These are phyloP conservation scores for Colinus virginianus DNA, from an alignment of 2,113 vertebrate species.

Conservation along the genomic window DNA sequence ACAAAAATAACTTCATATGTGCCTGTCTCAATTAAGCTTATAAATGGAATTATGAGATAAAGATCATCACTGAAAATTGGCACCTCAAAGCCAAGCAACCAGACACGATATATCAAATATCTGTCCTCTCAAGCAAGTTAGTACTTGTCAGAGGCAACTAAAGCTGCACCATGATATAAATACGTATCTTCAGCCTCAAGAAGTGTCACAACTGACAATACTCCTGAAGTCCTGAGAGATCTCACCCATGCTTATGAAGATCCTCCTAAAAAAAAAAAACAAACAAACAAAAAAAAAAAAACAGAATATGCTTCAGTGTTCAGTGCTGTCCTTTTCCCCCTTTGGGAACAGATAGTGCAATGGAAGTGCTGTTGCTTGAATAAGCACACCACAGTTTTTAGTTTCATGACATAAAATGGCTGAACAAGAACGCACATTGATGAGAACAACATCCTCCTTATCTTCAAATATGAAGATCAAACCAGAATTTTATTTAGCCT, in stretches of 20 bases:
- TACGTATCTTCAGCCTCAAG: not conserved
- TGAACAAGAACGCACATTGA: not conserved
- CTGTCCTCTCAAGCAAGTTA: not conserved
- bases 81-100: not conserved
- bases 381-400: not conserved
- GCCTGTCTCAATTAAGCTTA: not conserved
- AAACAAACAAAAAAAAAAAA: too few species aligned
- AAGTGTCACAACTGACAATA: not conserved
- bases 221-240: not conserved
- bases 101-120: not conserved
- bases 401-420: not conserved
- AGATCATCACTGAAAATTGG: not conserved
- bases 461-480: not conserved
- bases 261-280: too few species aligned
- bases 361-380: not conserved
- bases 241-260: not conserved
- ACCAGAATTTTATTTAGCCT: not conserved
- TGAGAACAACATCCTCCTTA: rapidly evolving
- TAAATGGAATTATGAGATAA: not conserved
- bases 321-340: not conserved
- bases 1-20: not conserved
- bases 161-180: not conserved
- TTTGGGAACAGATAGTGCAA: not conserved
- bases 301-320: not conserved
- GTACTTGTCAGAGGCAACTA: not conserved